These are phyloP conservation scores for Patiria pectinifera DNA, from an alignment of 53 echinoderm and acorn worm genomes.

Conservation along the genomic window DNA sequence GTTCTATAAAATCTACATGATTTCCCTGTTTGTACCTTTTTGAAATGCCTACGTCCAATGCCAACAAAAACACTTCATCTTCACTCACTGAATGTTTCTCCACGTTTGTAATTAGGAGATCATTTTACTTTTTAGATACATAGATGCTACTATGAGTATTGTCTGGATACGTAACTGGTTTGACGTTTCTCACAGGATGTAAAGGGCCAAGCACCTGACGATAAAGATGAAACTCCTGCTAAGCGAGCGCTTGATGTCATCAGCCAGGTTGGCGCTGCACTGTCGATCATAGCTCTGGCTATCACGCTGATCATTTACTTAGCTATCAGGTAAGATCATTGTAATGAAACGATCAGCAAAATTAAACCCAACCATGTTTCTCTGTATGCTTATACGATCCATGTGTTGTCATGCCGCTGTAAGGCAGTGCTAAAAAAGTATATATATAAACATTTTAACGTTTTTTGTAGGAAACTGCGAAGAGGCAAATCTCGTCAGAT, in stretches of 20 bases:
- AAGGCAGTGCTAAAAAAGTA: background rate
- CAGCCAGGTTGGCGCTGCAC: constrained; percentile 54
- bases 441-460: background rate
- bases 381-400: background rate
- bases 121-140: background rate
- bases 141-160: background rate
- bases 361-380: background rate
- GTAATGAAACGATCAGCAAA: too few relatives aligned
- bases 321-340: constrained; percentile 66
- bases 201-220: background rate
- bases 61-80: too few relatives aligned
- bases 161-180: background rate
- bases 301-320: constrained; percentile 75
- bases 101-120: too few relatives aligned
- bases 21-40: too few relatives aligned
- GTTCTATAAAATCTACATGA: too few relatives aligned
- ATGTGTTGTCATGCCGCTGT: constrained; percentile 24
- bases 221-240: background rate
- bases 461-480: constrained; percentile 72
- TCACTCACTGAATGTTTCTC: too few relatives aligned
- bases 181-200: constrained; percentile 18
- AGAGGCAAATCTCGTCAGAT: constrained; percentile 83
- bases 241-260: constrained; percentile 35
- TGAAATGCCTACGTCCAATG: too few relatives aligned
- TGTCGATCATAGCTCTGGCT: constrained; percentile 69